Evolutionary conservation across 2,113 vertebrate species (phyloP), one percentile per base, ranked within the genome.

Genomic region (Brachyistius frenatus): DNA sequence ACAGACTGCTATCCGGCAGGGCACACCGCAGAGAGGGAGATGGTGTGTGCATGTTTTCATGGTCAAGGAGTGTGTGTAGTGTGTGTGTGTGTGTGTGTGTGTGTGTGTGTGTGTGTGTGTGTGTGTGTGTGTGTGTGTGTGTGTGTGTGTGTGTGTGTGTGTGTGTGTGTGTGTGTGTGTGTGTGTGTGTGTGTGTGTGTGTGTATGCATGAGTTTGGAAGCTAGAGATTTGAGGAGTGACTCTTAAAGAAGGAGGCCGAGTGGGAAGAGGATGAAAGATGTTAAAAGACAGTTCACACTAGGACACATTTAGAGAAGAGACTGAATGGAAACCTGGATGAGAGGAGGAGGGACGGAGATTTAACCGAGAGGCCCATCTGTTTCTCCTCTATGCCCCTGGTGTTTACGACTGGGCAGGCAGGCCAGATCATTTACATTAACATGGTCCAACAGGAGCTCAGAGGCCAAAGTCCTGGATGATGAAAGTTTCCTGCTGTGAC

Each of bases 301-400:
- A 79, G 80, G 57, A 70, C 52, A 73, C 46, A 36, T 63, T 66
- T n/a, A 56, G 84, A 47, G 5, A 55, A 33, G 10, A n/a, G 62
- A 47, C 37, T 60, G 80, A 77, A 76, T 68, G 68, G 76, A 90
- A 85, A 75, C 68, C 46, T 55, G 65, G 70, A 73, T 39, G n/a
- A 65, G 68, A 84, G 69, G 64, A 82, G 72, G 71, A 83, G 52
- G 81, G 80, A 79, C 55, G 32, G 57, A 72, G 71, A 68, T 84
- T 78, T 90, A 78, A 88, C 86, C 11, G 86, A 85, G 85, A 81
- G 87, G 76, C 72, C 89, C 90, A 89, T 92, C 91, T 92, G 89
- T 76, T 88, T 89, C 69, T 66, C 68, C 61, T 91, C 67, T 63
- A 62, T 36, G 33, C 49, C 74, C n/a, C 67, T 36, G 39, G 71